These are phyloP conservation scores for Phasia obesa DNA, from an alignment of 2,888 invertebrate genomes.

Conservation along the genomic window DNA sequence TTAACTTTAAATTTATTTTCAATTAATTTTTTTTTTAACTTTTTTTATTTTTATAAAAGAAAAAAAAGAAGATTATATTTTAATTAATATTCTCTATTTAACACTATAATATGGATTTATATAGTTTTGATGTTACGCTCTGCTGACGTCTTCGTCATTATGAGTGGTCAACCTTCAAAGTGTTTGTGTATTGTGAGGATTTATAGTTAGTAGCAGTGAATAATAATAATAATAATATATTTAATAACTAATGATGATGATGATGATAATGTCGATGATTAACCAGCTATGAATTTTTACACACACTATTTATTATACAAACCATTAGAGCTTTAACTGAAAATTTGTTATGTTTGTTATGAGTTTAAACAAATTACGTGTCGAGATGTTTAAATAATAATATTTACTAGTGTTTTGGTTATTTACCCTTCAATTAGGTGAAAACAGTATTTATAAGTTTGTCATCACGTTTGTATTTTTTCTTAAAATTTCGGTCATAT, in stretches of 20 bases:
- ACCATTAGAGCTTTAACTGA: background rate
- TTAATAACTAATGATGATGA: background rate
- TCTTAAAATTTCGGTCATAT: no score
- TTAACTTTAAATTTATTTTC: no score
- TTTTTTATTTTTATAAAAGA: no score
- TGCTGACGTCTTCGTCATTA: slow-evolving; percentile 22
- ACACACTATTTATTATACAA: background rate
- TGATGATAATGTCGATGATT: slow-evolving; percentile 8
- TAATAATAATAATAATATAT: slow-evolving; percentile 30
- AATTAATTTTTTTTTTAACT: no score
- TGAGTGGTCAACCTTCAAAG: slow-evolving; percentile 61
- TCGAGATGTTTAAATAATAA: slow-evolving; percentile 19
- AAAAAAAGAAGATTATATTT: background rate
- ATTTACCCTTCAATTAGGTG: background rate
- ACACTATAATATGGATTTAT: background rate
- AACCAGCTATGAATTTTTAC: slow-evolving; percentile 27
- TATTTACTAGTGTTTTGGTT: background rate
- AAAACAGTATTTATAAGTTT: background rate
- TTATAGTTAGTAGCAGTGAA: slow-evolving; percentile 21
- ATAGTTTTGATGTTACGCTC: slow-evolving; percentile 12
- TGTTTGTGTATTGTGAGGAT: slow-evolving; percentile 19
- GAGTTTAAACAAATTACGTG: slow-evolving; percentile 30
- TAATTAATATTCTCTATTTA: background rate
- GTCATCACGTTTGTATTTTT: background rate
- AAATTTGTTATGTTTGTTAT: slow-evolving; percentile 27